These are phyloP conservation scores for Pterocles orientalis DNA, from an alignment of 2,113 vertebrate genomes.

Conservation along the genomic window DNA sequence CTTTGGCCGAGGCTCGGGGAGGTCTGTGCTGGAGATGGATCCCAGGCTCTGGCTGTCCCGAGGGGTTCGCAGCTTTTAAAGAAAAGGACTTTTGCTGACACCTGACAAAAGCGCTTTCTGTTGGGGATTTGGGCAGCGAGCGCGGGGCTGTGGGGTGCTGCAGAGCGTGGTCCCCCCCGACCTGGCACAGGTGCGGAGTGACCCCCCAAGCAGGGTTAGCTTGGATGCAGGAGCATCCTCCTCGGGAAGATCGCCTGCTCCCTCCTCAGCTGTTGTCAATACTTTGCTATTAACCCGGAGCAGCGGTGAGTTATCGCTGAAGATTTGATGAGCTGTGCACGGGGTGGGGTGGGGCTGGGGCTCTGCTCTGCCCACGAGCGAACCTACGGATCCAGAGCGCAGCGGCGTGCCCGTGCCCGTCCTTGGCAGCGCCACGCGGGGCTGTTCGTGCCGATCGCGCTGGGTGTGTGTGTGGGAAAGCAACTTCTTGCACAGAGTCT, in stretches of 20 bases:
- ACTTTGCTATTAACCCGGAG: background rate
- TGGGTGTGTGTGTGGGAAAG: background rate
- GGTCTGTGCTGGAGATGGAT: background rate
- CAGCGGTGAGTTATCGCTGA: background rate
- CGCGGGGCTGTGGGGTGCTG: background rate
- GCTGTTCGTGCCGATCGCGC: background rate
- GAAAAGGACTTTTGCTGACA: background rate
- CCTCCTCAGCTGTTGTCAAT: background rate
- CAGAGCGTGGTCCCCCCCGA: background rate
- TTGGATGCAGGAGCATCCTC: background rate
- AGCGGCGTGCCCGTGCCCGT: background rate
- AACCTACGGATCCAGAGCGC: rapidly evolving
- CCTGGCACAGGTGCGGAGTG: background rate
- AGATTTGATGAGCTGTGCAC: background rate
- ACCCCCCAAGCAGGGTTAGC: background rate
- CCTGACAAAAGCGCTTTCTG: background rate
- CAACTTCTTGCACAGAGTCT: background rate
- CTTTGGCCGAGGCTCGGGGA: background rate
- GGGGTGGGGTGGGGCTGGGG: background rate
- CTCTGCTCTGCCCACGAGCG: background rate
- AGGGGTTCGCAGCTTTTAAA: background rate
- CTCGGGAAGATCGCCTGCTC: background rate
- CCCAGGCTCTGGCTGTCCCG: background rate
- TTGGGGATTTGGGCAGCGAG: background rate
- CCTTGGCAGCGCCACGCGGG: background rate